Evolutionary conservation across 2,888 invertebrate genomes (phyloP).

Genomic region (Drosophila anceps): DNA sequence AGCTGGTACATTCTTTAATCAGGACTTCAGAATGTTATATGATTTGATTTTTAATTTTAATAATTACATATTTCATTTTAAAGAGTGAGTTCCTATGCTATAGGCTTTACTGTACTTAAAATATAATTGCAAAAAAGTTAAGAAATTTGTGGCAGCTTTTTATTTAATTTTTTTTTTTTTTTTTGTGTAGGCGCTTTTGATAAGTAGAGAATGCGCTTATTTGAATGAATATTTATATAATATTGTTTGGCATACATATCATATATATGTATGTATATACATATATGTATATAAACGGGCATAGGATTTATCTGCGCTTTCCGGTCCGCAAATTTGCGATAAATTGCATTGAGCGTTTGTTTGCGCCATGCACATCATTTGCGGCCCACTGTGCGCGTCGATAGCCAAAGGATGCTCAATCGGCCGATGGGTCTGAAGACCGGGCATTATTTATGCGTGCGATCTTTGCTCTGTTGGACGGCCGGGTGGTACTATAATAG

Average conservation of each 20-base stretch:
- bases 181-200: constrained; percentile 40
- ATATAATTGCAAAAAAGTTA: not conserved
- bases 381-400: constrained; percentile 37
- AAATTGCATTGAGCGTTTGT: constrained; percentile 17
- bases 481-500: not conserved
- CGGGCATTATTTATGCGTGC: constrained; percentile 41
- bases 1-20: not conserved
- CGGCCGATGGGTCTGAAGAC: constrained; percentile 10
- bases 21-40: not conserved
- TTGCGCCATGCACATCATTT: constrained; percentile 28
- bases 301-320: constrained; percentile 29
- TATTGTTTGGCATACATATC: constrained; percentile 15
- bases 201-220: constrained; percentile 37
- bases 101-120: constrained; percentile 8
- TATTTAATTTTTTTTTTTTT: constrained; percentile 4
- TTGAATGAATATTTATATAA: constrained; percentile 13
- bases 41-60: too few species aligned
- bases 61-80: not conserved
- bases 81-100: not conserved
- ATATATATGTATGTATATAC: too few species aligned
- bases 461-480: constrained; percentile 32
- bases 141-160: not conserved
- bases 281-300: not conserved
- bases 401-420: constrained; percentile 44
- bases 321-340: constrained; percentile 42